A percentile compares a stretch with the other conserved stretches of the same genome.
These are phyloP conservation scores for Cheilosia grossa DNA, from an alignment of 2,888 invertebrate genomes.

Conservation along the genomic window DNA sequence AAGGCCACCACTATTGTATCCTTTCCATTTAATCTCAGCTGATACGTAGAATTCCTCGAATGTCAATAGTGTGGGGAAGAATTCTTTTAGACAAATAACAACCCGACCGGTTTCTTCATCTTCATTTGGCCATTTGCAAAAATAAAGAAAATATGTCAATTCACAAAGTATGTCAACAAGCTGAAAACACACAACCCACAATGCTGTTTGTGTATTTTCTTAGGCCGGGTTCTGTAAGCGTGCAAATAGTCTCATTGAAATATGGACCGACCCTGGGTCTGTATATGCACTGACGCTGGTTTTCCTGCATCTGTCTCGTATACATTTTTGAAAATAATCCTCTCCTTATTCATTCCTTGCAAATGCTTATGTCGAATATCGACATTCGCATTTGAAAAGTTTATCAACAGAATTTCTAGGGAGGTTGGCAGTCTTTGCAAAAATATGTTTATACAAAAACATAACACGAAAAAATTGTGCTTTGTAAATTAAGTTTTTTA, in stretches of 20 bases:
- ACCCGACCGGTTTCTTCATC: conserved; percentile 49
- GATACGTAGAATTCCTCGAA: conserved; percentile 33
- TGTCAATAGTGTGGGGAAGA: conserved; percentile 48
- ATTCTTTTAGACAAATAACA: conserved; percentile 51
- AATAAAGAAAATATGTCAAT: conserved; percentile 61
- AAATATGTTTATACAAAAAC: no score
- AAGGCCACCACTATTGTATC: conserved; percentile 61
- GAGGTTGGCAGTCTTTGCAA: not conserved
- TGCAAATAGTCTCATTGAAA: conserved; percentile 51
- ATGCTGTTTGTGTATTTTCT: conserved; percentile 17
- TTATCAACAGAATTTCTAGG: conserved; percentile 38
- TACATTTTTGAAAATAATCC: conserved; percentile 7
- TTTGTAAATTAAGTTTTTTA: conserved; percentile 1
- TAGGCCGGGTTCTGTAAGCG: conserved; percentile 35
- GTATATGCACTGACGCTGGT: conserved; percentile 16
- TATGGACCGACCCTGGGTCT: not conserved
- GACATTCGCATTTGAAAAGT: conserved; percentile 30
- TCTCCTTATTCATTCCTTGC: conserved; percentile 14
- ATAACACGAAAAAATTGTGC: not conserved
- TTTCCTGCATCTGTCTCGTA: not conserved
- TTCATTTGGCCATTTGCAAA: conserved; percentile 55
- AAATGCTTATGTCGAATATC: conserved; percentile 33
- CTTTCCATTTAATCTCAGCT: conserved; percentile 36
- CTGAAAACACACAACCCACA: conserved; percentile 15
- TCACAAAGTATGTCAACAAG: conserved; percentile 71